phyloP scores from a whole-genome alignment of 2,113 vertebrate species.

The Oceanites oceanicus region DNA sequence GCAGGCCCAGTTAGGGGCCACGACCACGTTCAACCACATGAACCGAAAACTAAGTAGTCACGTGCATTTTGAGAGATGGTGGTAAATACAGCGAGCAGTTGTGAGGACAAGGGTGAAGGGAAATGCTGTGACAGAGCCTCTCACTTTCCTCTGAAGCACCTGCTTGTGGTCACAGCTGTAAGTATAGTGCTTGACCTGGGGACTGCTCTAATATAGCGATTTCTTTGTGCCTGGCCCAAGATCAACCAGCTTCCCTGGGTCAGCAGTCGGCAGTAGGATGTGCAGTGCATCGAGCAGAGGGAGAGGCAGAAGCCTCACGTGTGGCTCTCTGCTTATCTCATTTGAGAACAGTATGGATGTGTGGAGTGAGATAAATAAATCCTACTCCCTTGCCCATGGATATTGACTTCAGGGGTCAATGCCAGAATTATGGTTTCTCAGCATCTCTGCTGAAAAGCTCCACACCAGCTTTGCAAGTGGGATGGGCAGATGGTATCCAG shows the following conservation, averaged over 20 bases:
- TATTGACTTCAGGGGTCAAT: not conserved
- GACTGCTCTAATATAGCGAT: not conserved
- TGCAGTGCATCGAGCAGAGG: not conserved
- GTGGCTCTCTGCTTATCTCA: not conserved
- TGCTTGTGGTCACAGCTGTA: not conserved
- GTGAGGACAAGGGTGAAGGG: not conserved
- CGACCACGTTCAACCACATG: not conserved
- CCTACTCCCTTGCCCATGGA: not conserved
- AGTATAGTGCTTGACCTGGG: not conserved
- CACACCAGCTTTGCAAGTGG: not conserved
- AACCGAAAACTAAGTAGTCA: not conserved
- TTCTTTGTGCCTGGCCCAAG: not conserved
- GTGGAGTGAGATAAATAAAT: not conserved
- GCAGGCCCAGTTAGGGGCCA: not conserved
- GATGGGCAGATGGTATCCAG: not conserved
- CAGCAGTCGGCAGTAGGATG: not conserved
- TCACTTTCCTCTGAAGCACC: not conserved
- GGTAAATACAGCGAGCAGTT: not conserved
- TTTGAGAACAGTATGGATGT: not conserved
- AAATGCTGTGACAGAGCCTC: not conserved
- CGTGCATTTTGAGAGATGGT: accelerated
- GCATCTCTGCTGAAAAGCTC: not conserved
- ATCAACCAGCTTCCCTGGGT: not conserved
- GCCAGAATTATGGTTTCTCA: not conserved
- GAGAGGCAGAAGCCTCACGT: not conserved